Base-by-base conservation (phyloP, 2,888 invertebrate genomes). In the Eugnorisma glareosa region DNA sequence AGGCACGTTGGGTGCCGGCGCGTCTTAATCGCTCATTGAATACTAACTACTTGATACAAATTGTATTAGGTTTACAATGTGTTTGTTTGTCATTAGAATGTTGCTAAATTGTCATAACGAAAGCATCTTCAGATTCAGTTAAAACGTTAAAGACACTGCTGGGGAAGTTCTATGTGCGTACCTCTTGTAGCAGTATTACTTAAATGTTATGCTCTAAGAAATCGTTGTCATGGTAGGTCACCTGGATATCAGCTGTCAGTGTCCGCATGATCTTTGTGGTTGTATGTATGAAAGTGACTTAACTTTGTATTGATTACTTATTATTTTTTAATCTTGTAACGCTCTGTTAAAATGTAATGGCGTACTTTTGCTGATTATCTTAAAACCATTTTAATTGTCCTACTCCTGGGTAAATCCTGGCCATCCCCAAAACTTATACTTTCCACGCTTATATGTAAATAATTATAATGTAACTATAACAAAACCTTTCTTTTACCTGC, bases 1-100 rank as follows among this genome's bases (percentile, higher is more conserved):
- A 92, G 85, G 89, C 87, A 73, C 77, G 54, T 63, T 84, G 86
- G 90, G 92, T 89, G 90, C 89, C 76, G 67, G 64, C 75, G 63
- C 68, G 73, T 69, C 81, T 82, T 79, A 85, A 90, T 89, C 86
- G 73, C 80, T 81, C 73, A 86, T 86, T 88, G 88, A 88, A 89
- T 89, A 83, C 84, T 79, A 48, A 79, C 64, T 71, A 72, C 59
- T 51, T 28, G 21, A 51, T 63, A 73, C 45, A 45, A 82, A 68
- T 68, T 68, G 21, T 71, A 57, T 64, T 66, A 59, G 24, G 4
- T 57, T 59, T 37, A 61, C 64, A 73, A 68, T 43, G 28, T 79
- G 59, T 54, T 6, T 68, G 18, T 18, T 24, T 11, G 28, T 48
- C 21, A 67, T 54, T 18, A 21, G 0, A 35, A 31, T 43, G n/a